A percentile compares a stretch with the other conserved stretches of the same genome.
phyloP scores from a whole-genome alignment of 1,140 invertebrate genomes.

The Pararge aegeria region DNA sequence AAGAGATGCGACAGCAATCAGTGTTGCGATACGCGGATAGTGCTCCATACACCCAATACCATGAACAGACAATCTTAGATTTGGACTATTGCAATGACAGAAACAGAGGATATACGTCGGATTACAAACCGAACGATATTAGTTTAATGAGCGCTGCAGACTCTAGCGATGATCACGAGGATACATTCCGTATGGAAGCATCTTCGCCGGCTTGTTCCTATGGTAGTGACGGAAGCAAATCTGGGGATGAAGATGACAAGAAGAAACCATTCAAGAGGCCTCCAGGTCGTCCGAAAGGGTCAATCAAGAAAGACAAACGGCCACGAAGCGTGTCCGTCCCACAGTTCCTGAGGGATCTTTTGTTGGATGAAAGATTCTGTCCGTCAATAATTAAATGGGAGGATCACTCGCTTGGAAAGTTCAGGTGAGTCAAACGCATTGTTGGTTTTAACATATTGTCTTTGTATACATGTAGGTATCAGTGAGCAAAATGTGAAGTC shows the following conservation, averaged over 20 bases:
- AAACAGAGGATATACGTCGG: conserved; percentile 44
- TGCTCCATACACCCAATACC: conserved; percentile 44
- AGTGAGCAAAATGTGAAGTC: conserved; percentile 27
- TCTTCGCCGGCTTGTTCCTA: conserved; percentile 60
- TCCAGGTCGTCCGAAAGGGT: conserved; percentile 69
- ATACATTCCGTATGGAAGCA: conserved; percentile 50
- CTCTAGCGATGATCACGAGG: conserved; percentile 64
- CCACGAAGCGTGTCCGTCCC: conserved; percentile 83
- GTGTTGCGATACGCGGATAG: conserved; percentile 57
- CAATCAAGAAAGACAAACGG: conserved; percentile 81
- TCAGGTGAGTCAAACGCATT: conserved; percentile 75
- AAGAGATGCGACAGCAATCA: conserved; percentile 55
- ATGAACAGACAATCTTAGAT: conserved; percentile 59
- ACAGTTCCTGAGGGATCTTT: conserved; percentile 91
- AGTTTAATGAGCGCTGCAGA: conserved; percentile 46
- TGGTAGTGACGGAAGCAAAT: conserved; percentile 66
- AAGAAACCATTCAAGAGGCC: conserved; percentile 66
- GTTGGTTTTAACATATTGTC: background rate
- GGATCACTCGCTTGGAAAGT: conserved; percentile 90
- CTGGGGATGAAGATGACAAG: conserved; percentile 64
- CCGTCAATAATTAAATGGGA: conserved; percentile 93
- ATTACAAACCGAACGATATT: conserved; percentile 54
- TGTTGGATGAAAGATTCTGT: conserved; percentile 88
- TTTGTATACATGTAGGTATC: background rate
- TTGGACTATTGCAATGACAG: conserved; percentile 56